phyloP scores from a whole-genome alignment of 2,797 vertebrate genomes.

The Semaprochilodus insignis region DNA sequence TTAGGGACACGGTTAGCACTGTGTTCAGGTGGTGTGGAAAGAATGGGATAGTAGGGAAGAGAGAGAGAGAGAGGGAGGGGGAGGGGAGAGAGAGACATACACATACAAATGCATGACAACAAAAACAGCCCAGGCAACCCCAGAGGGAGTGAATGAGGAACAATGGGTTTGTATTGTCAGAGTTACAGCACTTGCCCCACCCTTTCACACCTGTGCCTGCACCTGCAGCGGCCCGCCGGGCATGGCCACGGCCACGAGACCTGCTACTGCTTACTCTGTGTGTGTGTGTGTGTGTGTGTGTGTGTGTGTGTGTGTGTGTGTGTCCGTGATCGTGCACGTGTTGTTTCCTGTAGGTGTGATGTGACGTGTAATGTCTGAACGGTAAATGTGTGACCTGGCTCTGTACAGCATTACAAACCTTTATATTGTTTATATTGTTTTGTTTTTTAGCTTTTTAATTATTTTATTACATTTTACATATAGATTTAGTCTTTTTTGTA shows the following conservation, averaged over 20 bases:
- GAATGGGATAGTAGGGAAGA: conserved; percentile 19
- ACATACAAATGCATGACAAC: conserved; percentile 45
- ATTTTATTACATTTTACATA: too few relatives aligned
- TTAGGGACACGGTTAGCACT: not conserved
- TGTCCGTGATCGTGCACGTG: not conserved
- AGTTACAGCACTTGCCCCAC: conserved; percentile 10
- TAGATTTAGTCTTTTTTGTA: too few relatives aligned
- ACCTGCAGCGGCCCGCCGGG: conserved; percentile 25
- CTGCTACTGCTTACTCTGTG: not conserved
- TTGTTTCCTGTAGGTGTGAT: conserved; percentile 21
- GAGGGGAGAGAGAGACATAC: conserved; percentile 64
- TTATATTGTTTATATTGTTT: too few relatives aligned
- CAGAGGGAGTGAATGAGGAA: conserved; percentile 27
- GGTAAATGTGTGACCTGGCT: not conserved
- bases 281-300: conserved; percentile 13
- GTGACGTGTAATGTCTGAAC: not conserved
- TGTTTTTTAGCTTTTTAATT: too few relatives aligned
- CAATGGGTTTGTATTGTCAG: conserved; percentile 46
- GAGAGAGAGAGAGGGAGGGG: conserved; percentile 54
- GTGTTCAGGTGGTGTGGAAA: conserved; percentile 57
- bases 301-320: conserved; percentile 24
- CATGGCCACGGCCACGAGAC: conserved; percentile 44
- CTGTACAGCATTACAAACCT: not conserved
- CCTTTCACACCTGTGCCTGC: conserved; percentile 49
- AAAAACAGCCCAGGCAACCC: conserved; percentile 27